Evolutionary conservation across 2,113 vertebrate genomes (phyloP), one percentile per base, ranked within the genome.

Genomic region (Rattus rattus): DNA sequence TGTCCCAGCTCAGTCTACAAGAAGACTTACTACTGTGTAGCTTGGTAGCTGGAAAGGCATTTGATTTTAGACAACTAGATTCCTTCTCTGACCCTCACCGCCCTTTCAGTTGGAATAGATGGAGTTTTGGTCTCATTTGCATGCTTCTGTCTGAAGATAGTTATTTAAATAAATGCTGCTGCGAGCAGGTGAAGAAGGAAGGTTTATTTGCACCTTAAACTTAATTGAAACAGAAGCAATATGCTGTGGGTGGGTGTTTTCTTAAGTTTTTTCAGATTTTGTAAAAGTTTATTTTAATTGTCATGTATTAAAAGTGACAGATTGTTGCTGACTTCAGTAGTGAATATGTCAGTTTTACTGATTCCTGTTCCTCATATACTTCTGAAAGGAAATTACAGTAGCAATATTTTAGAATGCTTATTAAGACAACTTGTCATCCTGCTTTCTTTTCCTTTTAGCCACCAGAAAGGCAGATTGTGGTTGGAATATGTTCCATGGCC

Each of bases 401-500:
- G 20, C 83, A 0, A 43, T 93, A 72, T 59, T 94, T 96, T 73
- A 52, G 19, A 94, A 2, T 92, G 88, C 54, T 9, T 92, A 73
- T 81, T 88, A 89, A 73, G 43, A 94, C 56, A 91, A 52, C 93
- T n/a, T 97, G 63, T 87, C 70, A 91, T 63, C 65, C 96, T 96
- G 61, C 92, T 86, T 22, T 49, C 16, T 49, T 43, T 90, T 3
- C 33, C 9, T 86, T 98, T 96, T 94, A 99, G 99, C 99, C 99
- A 56, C 99, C 99, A 0, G 99, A 99, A 99, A 99, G 99, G 95
- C 99, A 99, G 97, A 99, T 99, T 1, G 98, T 99, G 88, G 99
- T 99, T 96, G 99, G 99, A 88, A 99, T 99, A 98, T 99, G 99
- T 98, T 99, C 99, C 96, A 99, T 99, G 99, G 99, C 99, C 95